Evolutionary conservation across 2,113 vertebrate species (phyloP).

Genomic region (Pelusios castaneus): DNA sequence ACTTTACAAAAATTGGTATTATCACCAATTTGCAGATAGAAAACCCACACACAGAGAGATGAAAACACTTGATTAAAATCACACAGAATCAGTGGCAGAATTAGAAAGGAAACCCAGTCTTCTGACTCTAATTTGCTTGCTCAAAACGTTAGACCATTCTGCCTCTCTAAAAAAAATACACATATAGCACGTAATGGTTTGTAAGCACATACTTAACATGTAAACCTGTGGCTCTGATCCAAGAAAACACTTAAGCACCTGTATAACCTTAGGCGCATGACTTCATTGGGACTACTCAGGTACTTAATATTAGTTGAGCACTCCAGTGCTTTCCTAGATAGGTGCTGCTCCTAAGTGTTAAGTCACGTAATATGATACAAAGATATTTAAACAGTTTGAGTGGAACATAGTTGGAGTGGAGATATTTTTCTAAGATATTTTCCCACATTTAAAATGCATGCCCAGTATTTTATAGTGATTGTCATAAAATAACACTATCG

Average conservation of each 20-base stretch:
- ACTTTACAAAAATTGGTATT: constrained; percentile 29
- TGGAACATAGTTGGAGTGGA: constrained; percentile 18
- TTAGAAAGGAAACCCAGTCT: constrained; percentile 1
- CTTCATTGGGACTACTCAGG: not conserved
- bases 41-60: constrained; percentile 41
- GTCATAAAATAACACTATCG: not conserved
- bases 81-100: not conserved
- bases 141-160: constrained; percentile 12
- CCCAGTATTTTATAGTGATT: constrained; percentile 30
- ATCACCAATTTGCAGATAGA: constrained; percentile 38
- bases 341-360: constrained; percentile 22
- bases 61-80: not conserved
- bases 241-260: constrained; percentile 26
- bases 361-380: constrained; percentile 23
- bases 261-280: constrained; percentile 44
- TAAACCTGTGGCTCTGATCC: constrained; percentile 38
- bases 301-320: constrained; percentile 46
- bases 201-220: not conserved
- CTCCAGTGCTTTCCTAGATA: constrained; percentile 38
- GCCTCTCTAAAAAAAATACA: not conserved
- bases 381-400: constrained; percentile 33
- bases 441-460: constrained; percentile 51
- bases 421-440: constrained; percentile 47
- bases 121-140: not conserved
- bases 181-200: not conserved